Base-by-base conservation (phyloP, 2,888 invertebrate species). In the Tetheella fluctuosa region DNA sequence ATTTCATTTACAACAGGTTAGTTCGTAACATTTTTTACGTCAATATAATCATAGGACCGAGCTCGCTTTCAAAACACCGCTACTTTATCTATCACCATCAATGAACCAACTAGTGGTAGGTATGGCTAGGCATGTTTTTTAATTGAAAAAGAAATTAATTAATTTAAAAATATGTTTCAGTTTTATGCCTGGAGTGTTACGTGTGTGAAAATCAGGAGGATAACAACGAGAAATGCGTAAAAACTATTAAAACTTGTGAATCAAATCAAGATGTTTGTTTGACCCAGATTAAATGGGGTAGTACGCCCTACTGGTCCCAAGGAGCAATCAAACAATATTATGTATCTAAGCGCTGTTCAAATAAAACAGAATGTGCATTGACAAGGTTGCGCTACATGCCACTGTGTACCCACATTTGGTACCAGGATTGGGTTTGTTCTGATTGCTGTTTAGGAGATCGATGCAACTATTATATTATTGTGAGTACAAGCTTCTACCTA, bases 371-470 rank as follows among this genome's bases (percentile, higher is more conserved):
- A 68, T 99, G 99, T 84, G 96, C 96, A 25, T 93, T 93, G 63
- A 95, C 95, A 58, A 94, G 97, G 63, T 94, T 94, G 60, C 93
- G 94, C 48, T 95, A 95, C 75, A 97, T 96, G 96, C 94, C 94
- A 8, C 94, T 95, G 63, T 98, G 98, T 79, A 97, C 97, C 1
- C 96, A 97, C 77, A 97, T 98, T 74, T 97, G 97, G 98, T 99
- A 98, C 80, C 96, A 98, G 81, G 99, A 99, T 89, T 99, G 99
- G 99, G 96, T 96, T 68, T 99, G 99, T 89, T 96, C 97, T 0
- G 98, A 99, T 84, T 99, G 99, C 88, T 99, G 99, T 83, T 96
- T 96, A 80, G 99, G 99, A 57, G 99, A 99, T 86, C 95, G 97
- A 59, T 99, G 99, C 89, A 99, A 99, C 88, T 99, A 97, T 85